Conservation (phyloP, 1,140 invertebrate genomes). For the Drosophila orosa region DNA sequence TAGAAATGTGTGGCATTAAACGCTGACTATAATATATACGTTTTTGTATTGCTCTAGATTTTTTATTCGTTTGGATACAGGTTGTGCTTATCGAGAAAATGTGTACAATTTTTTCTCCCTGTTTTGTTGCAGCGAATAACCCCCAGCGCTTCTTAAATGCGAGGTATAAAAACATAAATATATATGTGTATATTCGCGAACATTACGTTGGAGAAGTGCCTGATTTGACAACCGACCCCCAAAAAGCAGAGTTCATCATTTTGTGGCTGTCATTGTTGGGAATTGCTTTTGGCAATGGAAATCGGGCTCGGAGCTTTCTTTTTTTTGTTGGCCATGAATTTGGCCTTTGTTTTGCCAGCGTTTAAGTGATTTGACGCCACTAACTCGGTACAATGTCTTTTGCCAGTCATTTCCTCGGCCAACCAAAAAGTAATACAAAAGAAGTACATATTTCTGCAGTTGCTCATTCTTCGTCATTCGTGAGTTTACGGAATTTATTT, state of each 20-base stretch:
- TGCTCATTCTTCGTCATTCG: slow-evolving; percentile 34
- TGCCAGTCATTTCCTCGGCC: slow-evolving; percentile 48
- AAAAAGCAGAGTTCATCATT: slow-evolving; percentile 62
- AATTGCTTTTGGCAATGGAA: slow-evolving; percentile 55
- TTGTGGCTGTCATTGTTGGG: slow-evolving; percentile 73
- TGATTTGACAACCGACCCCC: slow-evolving; percentile 49
- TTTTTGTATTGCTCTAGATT: not conserved
- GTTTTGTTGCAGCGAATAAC: not conserved
- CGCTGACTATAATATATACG: not conserved
- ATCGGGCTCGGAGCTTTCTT: slow-evolving; percentile 19
- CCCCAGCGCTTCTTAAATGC: not conserved
- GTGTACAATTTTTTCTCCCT: too few species aligned
- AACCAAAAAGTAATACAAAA: slow-evolving; percentile 29
- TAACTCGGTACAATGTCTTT: slow-evolving; percentile 49
- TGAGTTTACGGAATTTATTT: slow-evolving; percentile 37
- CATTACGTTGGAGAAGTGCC: slow-evolving; percentile 25
- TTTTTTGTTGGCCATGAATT: slow-evolving; percentile 22
- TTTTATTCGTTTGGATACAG: not conserved
- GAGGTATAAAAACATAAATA: slow-evolving; percentile 2
- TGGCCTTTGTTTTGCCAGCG: slow-evolving; percentile 60
- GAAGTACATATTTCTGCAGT: slow-evolving; percentile 38
- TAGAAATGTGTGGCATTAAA: not conserved
- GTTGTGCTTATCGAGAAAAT: not conserved
- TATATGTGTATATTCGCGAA: slow-evolving; percentile 18
- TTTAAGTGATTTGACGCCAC: slow-evolving; percentile 79